phyloP scores from a whole-genome alignment of 92 coral and sea anemone genomes.

The Phymanthus crucifer region DNA sequence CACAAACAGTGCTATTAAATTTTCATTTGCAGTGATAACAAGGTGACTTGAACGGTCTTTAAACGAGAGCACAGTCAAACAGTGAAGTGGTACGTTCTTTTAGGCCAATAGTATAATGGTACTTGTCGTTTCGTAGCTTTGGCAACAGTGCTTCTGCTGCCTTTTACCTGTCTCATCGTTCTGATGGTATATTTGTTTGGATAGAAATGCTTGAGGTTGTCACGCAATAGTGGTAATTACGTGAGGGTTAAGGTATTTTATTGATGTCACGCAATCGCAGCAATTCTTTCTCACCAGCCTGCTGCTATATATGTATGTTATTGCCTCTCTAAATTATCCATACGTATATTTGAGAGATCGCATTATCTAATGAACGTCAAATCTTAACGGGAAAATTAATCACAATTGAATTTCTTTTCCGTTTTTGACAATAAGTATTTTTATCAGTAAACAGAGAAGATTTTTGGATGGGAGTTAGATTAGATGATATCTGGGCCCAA shows the following conservation, averaged over 20 bases:
- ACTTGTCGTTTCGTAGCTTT: not conserved
- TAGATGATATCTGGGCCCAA: constrained; percentile 11
- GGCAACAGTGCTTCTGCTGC: not conserved
- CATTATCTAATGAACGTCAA: constrained; percentile 22
- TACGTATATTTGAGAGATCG: constrained; percentile 25
- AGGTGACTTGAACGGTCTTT: not conserved
- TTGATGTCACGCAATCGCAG: not conserved
- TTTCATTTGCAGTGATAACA: not conserved
- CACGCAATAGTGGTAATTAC: constrained; percentile 12
- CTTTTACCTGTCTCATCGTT: not conserved
- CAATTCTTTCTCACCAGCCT: not conserved
- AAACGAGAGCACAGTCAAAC: not conserved
- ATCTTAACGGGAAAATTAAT: constrained; percentile 14
- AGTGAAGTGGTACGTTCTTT: not conserved
- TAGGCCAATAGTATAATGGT: not conserved
- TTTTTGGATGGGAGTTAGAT: constrained; percentile 27
- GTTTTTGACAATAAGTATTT: constrained; percentile 32
- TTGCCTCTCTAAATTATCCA: constrained; percentile 20
- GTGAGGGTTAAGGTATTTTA: constrained; percentile 9
- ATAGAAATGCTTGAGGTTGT: constrained; percentile 8
- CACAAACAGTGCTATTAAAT: not conserved
- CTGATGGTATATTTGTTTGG: not conserved
- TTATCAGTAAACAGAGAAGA: constrained; percentile 34
- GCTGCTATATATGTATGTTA: constrained; percentile 2
- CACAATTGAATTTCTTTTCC: constrained; percentile 24